phyloP scores from a whole-genome alignment of 2,113 vertebrate genomes.

The Thalassarche chlororhynchos region DNA sequence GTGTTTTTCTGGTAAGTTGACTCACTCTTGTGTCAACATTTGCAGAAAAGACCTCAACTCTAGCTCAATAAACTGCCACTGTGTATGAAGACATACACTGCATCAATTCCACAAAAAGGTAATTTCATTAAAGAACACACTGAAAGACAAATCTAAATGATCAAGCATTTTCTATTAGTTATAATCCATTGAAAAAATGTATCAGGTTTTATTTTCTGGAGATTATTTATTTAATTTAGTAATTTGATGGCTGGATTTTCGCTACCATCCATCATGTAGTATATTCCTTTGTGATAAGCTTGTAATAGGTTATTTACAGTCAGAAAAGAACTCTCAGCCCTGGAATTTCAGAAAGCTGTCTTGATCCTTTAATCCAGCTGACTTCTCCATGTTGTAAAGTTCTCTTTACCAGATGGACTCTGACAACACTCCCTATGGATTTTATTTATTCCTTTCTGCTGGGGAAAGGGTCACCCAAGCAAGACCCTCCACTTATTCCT shows the following conservation, averaged over 20 bases:
- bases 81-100: not conserved
- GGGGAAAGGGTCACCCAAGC: not conserved
- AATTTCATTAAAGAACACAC: not conserved
- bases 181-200: not conserved
- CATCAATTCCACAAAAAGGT: not conserved
- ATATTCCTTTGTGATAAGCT: not conserved
- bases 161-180: not conserved
- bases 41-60: not conserved
- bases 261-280: not conserved
- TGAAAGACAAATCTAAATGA: not conserved
- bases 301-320: not conserved
- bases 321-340: not conserved
- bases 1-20: not conserved
- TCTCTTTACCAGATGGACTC: not conserved
- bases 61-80: not conserved
- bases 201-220: not conserved
- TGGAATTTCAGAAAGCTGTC: not conserved
- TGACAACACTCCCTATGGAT: not conserved
- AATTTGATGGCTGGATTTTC: not conserved
- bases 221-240: not conserved
- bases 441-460: not conserved
- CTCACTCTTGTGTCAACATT: not conserved
- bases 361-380: constrained; percentile 29
- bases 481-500: not conserved
- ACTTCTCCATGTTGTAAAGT: not conserved